Evolutionary conservation across 2,797 vertebrate species (phyloP).

Genomic region (Micrastur ruficollis): DNA sequence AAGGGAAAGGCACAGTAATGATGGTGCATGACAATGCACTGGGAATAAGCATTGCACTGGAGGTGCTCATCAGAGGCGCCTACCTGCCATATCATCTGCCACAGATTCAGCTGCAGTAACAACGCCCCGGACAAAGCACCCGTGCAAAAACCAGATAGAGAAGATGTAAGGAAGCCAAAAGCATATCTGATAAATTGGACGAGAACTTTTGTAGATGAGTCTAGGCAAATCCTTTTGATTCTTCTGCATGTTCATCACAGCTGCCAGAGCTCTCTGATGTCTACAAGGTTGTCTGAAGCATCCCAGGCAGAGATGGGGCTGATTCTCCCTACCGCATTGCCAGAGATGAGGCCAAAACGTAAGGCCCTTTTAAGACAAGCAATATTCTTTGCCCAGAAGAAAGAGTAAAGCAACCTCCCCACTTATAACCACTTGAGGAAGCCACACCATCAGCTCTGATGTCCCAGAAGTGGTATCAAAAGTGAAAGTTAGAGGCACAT

Average conservation of each 20-base stretch:
- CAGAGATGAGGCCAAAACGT: not conserved
- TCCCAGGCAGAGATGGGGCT: not conserved
- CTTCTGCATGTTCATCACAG: not conserved
- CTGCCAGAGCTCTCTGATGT: not conserved
- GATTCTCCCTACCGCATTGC: not conserved
- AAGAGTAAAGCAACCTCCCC: not conserved
- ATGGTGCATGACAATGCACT: not conserved
- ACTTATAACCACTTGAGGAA: not conserved
- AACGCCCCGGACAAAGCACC: not conserved
- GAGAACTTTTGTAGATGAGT: not conserved
- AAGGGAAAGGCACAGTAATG: not conserved
- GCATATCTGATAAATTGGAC: not conserved
- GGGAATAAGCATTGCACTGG: not conserved
- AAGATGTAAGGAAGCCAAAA: not conserved
- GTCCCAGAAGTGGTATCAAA: not conserved
- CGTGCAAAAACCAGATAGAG: not conserved
- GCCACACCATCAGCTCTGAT: not conserved
- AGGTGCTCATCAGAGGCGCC: not conserved
- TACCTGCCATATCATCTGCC: not conserved
- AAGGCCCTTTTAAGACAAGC: not conserved
- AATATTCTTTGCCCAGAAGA: not conserved
- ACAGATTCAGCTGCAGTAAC: not conserved
- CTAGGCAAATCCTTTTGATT: not conserved
- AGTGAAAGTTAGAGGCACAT: not conserved
- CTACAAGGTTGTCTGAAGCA: not conserved